Conservation (phyloP, 1,140 invertebrate species). For the Diabrotica undecimpunctata region DNA sequence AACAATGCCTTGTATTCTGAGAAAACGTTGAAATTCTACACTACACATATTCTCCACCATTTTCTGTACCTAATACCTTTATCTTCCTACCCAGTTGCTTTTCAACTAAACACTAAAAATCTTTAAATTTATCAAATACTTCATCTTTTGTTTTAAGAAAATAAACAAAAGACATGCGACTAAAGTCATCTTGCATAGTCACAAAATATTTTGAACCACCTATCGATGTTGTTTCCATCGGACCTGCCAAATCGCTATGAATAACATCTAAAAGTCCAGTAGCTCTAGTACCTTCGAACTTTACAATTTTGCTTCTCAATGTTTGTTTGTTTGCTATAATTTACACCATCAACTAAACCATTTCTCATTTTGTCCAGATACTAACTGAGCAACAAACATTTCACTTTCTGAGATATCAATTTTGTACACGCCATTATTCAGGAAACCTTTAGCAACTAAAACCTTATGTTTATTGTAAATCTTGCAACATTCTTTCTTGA, state of each 20-base stretch:
- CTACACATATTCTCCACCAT: conserved; percentile 15
- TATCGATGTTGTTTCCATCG: no score
- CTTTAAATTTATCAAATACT: no score
- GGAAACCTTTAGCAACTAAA: conserved; percentile 27
- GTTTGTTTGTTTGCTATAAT: conserved; percentile 2
- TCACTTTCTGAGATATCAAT: conserved; percentile 18
- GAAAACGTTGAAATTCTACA: conserved; percentile 8
- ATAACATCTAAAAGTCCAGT: no score
- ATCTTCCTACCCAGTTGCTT: no score
- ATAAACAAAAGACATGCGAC: no score
- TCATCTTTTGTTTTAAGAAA: no score
- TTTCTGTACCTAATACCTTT: conserved; percentile 15
- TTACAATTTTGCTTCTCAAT: conserved; percentile 20
- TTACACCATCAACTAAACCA: conserved; percentile 13
- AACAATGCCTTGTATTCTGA: no score
- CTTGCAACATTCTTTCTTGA: conserved; percentile 29
- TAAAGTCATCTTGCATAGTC: no score
- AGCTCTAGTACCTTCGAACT: no score
- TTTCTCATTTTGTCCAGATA: conserved; percentile 12
- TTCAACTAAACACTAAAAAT: no score
- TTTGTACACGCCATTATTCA: conserved; percentile 31
- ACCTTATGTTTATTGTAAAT: conserved; percentile 29
- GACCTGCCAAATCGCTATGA: no score
- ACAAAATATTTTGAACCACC: no score
- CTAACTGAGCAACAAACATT: conserved; percentile 4